Conservation (phyloP, 2,797 vertebrate species). For the Cynodonichthys magdalenae region DNA sequence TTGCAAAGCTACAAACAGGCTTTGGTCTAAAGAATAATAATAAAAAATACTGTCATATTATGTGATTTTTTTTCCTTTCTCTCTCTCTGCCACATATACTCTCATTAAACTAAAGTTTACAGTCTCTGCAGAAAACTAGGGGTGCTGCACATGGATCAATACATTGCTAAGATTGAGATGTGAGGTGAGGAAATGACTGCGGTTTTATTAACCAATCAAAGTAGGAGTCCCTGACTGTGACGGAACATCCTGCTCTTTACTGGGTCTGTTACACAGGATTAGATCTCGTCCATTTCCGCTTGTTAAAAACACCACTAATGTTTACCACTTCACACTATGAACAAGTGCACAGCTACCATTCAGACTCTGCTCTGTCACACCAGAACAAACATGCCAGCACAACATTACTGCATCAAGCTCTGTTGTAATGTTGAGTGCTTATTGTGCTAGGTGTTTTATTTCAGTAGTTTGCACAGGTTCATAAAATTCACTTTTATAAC, state of each 20-base stretch:
- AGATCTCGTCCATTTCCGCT: background rate
- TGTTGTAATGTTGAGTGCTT: background rate
- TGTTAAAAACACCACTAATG: slow-evolving; percentile 8
- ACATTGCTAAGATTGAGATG: background rate
- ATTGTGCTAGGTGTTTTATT: background rate
- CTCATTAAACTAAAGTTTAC: slow-evolving; percentile 27
- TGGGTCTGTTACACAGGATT: slow-evolving; percentile 1
- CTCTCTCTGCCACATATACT: slow-evolving; percentile 5
- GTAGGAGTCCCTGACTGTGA: slow-evolving; percentile 17
- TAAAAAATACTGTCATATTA: background rate
- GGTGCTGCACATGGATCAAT: slow-evolving; percentile 20
- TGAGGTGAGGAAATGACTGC: slow-evolving; percentile 21
- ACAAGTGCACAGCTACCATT: background rate
- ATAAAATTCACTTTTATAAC: slow-evolving; percentile 4
- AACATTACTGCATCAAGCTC: slow-evolving; percentile 22
- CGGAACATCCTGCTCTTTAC: slow-evolving; percentile 8
- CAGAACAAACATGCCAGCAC: slow-evolving; percentile 20
- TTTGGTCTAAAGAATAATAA: background rate
- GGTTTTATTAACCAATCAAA: slow-evolving; percentile 32
- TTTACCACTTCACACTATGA: slow-evolving; percentile 19
- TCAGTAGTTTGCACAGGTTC: background rate
- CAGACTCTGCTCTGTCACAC: background rate
- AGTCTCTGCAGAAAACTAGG: slow-evolving; percentile 6
- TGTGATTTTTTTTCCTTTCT: background rate
- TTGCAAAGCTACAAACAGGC: background rate